Evolutionary conservation across 1,140 invertebrate species (phyloP).

Genomic region (Procambarus virginalis): DNA sequence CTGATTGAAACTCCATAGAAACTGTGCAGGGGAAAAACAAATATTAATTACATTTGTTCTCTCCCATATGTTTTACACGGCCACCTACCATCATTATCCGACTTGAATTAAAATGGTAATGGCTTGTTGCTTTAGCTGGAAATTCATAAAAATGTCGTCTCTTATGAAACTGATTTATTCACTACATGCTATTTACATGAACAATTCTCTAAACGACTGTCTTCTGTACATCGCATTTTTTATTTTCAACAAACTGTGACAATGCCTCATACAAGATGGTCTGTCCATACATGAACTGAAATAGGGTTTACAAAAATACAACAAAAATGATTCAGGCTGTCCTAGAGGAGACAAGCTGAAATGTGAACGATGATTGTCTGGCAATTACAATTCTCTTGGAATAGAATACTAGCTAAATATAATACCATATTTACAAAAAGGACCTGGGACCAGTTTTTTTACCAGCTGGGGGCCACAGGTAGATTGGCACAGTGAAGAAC

Average conservation of each 20-base stretch:
- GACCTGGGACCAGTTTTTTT: slow-evolving; percentile 48
- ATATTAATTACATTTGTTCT: no score
- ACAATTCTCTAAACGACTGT: slow-evolving; percentile 63
- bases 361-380: slow-evolving; percentile 63
- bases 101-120: no score
- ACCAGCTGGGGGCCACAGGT: slow-evolving; percentile 55
- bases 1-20: no score
- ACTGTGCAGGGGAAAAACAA: no score
- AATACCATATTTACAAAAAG: slow-evolving; percentile 66
- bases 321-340: slow-evolving; percentile 45
- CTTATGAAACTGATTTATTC: slow-evolving; percentile 68
- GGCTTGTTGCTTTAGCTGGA: not conserved
- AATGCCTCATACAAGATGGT: slow-evolving; percentile 63
- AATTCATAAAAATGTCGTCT: slow-evolving; percentile 43
- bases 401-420: slow-evolving; percentile 64
- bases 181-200: slow-evolving; percentile 69
- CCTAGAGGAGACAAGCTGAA: slow-evolving; percentile 39
- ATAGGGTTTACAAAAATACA: slow-evolving; percentile 61
- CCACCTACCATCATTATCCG: no score
- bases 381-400: slow-evolving; percentile 67
- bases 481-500: slow-evolving; percentile 67
- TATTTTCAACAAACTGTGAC: slow-evolving; percentile 61
- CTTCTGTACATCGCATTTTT: slow-evolving; percentile 66
- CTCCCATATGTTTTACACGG: no score
- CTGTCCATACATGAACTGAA: slow-evolving; percentile 46